Evolutionary conservation across 2,113 vertebrate species (phyloP), one percentile per base, ranked within the genome.

Genomic region (Globicephala melas): DNA sequence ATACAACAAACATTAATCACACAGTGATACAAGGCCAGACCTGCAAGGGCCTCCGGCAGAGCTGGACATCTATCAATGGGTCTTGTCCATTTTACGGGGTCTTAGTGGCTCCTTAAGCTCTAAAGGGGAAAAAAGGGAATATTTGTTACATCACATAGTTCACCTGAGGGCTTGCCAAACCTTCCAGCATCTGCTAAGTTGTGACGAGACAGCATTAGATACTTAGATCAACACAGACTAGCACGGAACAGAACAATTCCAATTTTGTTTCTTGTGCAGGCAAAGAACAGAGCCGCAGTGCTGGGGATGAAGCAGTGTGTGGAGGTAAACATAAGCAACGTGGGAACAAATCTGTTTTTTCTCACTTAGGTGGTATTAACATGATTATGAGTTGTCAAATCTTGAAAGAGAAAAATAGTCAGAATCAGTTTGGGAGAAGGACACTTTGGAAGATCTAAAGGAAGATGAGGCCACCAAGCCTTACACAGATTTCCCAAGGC

Each of bases 1-100:
- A 97, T 92, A 93, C 8, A 93, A 89, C 62, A 93, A 97, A 97
- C 92, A 98, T 98, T 97, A 98, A 98, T 97, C 95, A 96, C 7
- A 76, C 8, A 95, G 12, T n/a, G 85, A 41, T 87, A 95, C 0
- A 87, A 65, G 73, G 79, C 67, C 92, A 97, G 94, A 87, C 36
- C 33, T 89, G 93, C n/a, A 81, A 91, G 97, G 3, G 31, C 80
- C 97, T 97, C 76, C 67, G 82, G 82, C 89, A 87, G 95, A 95
- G 74, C 38, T 89, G 68, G 88, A 88, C 81, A 96, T 92, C 55
- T 60, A 92, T 95, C 93, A 85, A 6, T 50, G 55, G 91, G 76
- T 55, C 17, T 58, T 60, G 21, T 41, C 33, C 71, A 87, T 76
- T 81, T 96, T 89, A 65, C 25, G 53, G 60, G 12, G 79, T 92